These are phyloP conservation scores for Platycheirus rosarum DNA, from an alignment of 2,888 invertebrate genomes.

Conservation along the genomic window DNA sequence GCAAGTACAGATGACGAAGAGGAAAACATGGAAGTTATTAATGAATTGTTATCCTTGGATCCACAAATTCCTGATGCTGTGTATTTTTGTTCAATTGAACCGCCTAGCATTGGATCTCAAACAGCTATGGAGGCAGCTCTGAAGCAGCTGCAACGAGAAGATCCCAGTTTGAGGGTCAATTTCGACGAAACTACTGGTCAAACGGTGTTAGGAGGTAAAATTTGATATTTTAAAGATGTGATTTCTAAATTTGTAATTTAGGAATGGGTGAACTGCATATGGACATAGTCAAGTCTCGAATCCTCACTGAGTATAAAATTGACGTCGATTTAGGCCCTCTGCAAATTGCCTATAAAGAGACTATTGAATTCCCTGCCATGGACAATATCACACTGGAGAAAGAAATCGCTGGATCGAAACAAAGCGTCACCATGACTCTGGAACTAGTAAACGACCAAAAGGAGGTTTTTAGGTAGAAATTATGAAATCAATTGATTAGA, in stretches of 20 bases:
- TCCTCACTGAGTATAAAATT: slow-evolving; percentile 93
- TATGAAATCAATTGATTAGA: neutral
- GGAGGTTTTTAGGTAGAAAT: slow-evolving; percentile 83
- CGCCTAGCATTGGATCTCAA: slow-evolving; percentile 91
- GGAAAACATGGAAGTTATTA: slow-evolving; percentile 75
- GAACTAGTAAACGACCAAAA: slow-evolving; percentile 82
- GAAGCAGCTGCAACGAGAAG: slow-evolving; percentile 91
- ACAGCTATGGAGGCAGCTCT: slow-evolving; percentile 91
- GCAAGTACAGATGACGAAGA: slow-evolving; percentile 77
- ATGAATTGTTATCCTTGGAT: slow-evolving; percentile 83
- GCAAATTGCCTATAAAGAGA: slow-evolving; percentile 96
- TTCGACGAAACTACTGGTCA: slow-evolving; percentile 92
- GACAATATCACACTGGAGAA: slow-evolving; percentile 79
- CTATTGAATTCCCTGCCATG: slow-evolving; percentile 82
- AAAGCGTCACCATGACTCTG: slow-evolving; percentile 80
- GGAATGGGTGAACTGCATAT: slow-evolving; percentile 99
- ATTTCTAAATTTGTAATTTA: slow-evolving; percentile 19
- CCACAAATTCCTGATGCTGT: slow-evolving; percentile 95
- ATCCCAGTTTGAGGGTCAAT: slow-evolving; percentile 92
- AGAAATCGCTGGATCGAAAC: slow-evolving; percentile 81
- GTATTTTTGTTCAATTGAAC: slow-evolving; percentile 97
- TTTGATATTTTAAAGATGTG: neutral
- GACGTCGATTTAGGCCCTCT: slow-evolving; percentile 95
- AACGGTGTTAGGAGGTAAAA: slow-evolving; percentile 89
- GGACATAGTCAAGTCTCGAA: slow-evolving; percentile 95